Conservation (phyloP, 2,113 vertebrate genomes). For the Chitala chitala region DNA sequence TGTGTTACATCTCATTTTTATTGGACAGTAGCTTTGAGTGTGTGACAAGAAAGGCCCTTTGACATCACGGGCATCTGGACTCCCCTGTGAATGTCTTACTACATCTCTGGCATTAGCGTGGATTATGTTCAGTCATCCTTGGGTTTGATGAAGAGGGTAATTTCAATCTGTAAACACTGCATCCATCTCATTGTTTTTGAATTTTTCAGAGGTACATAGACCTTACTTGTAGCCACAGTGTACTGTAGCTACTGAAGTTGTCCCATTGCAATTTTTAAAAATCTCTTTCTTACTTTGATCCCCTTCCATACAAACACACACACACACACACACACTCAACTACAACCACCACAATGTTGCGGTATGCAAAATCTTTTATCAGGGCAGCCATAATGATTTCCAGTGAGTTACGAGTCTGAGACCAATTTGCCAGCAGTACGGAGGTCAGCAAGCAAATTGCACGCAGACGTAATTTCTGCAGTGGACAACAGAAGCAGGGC, state of each 20-base stretch:
- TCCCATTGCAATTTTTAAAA: no score
- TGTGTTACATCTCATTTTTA: conserved; percentile 45
- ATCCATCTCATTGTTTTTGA: no score
- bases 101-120: not conserved
- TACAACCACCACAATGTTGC: conserved; percentile 2
- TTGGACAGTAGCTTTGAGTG: conserved; percentile 48
- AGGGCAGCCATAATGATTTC: conserved; percentile 2
- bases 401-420: conserved; percentile 18
- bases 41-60: conserved; percentile 20
- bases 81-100: conserved; percentile 6
- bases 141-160: conserved; percentile 10
- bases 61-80: conserved; percentile 7
- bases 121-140: not conserved
- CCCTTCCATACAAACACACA: no score
- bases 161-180: not conserved
- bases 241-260: conserved; percentile 25
- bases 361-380: conserved; percentile 27
- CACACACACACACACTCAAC: no score
- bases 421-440: conserved; percentile 16
- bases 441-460: not conserved
- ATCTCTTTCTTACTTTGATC: no score
- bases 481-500: conserved; percentile 11
- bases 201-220: not conserved
- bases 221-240: conserved; percentile 1
- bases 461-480: not conserved